Percentiles rank a stretch among this genome's conserved stretches.
Evolutionary conservation across 2,888 invertebrate genomes (phyloP).

Genomic region (Aleiodes alternator): DNA sequence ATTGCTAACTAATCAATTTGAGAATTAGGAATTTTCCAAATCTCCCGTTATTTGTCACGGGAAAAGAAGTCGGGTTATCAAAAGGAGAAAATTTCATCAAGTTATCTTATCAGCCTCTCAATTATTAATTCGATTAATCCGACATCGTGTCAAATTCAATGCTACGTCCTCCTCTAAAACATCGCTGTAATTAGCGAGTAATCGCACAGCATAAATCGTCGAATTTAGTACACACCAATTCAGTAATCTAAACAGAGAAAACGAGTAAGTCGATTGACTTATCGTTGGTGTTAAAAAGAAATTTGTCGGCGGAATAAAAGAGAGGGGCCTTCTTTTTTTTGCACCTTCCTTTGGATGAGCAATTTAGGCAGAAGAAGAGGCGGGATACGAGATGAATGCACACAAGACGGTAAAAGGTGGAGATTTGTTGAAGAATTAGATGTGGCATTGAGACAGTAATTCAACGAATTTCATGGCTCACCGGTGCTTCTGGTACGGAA

Average conservation of each 20-base stretch:
- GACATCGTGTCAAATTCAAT: neutral
- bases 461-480: conserved; percentile 58
- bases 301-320: conserved; percentile 21
- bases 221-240: neutral
- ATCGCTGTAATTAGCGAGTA: neutral
- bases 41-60: too few relatives aligned
- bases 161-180: neutral
- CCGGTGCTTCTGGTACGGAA: conserved; percentile 37
- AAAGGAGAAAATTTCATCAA: neutral
- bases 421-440: conserved; percentile 60
- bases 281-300: conserved; percentile 15
- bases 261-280: conserved; percentile 15
- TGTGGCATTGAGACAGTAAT: conserved; percentile 57
- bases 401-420: conserved; percentile 51
- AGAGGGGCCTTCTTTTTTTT: too few relatives aligned
- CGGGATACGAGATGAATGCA: conserved; percentile 9
- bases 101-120: too few relatives aligned
- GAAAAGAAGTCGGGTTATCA: neutral
- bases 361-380: neutral
- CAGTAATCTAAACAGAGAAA: neutral
- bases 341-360: neutral
- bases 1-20: too few relatives aligned
- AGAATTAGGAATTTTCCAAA: too few relatives aligned
- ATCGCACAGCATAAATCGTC: neutral
- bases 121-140: too few relatives aligned